phyloP scores from a whole-genome alignment of 2,113 vertebrate genomes.

The Cygnus atratus region DNA sequence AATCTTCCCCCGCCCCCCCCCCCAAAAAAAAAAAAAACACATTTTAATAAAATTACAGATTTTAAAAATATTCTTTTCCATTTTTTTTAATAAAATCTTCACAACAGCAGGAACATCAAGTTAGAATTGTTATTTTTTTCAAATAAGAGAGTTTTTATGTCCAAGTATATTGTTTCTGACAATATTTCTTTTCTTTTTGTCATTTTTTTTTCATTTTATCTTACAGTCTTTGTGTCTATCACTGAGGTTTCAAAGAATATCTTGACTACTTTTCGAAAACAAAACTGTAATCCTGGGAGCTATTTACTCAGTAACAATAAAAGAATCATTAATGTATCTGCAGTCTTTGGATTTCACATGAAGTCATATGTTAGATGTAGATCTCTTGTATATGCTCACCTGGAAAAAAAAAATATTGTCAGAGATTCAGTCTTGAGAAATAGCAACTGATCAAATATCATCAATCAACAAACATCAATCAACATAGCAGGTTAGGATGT shows the following conservation, averaged over 20 bases:
- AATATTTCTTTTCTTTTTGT: background rate
- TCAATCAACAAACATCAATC: too few relatives aligned
- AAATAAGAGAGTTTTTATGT: background rate
- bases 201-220: background rate
- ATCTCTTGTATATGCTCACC: background rate
- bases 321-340: background rate
- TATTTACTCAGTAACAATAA: background rate
- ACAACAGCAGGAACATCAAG: background rate
- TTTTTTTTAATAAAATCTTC: background rate
- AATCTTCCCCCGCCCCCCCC: accelerated
- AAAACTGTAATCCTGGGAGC: background rate
- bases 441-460: background rate
- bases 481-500: background rate
- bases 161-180: background rate
- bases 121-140: background rate
- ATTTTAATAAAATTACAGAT: background rate
- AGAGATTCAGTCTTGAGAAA: background rate
- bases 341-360: background rate
- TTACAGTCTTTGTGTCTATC: background rate
- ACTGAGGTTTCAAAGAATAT: background rate
- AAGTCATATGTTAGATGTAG: background rate
- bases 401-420: background rate
- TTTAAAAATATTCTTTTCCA: background rate
- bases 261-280: background rate
- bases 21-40: too few relatives aligned